phyloP scores from a whole-genome alignment of 2,113 vertebrate genomes.

The Geococcyx californianus region DNA sequence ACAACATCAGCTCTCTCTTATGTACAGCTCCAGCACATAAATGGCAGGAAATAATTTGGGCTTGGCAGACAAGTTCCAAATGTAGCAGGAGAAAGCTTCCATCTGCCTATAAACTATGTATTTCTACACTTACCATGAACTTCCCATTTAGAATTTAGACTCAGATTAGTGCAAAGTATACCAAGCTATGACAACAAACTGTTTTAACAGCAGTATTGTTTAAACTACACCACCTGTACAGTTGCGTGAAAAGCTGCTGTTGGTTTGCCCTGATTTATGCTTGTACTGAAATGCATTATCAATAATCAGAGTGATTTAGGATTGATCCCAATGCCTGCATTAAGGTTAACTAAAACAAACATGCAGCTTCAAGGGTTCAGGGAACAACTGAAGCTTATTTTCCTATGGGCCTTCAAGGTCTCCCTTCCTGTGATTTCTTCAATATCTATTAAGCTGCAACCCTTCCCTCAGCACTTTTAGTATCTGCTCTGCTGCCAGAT shows the following conservation, averaged over 20 bases:
- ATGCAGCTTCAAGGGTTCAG: not conserved
- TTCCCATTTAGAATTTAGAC: not conserved
- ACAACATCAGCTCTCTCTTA: not conserved
- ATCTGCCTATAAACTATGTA: not conserved
- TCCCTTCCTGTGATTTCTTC: not conserved
- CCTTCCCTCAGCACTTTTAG: not conserved
- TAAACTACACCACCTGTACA: not conserved
- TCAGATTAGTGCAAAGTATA: not conserved
- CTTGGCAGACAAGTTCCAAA: not conserved
- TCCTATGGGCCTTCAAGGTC: not conserved
- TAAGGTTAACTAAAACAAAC: not conserved
- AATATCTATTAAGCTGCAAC: not conserved
- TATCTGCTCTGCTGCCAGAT: not conserved
- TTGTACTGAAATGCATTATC: not conserved
- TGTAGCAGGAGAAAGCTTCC: not conserved
- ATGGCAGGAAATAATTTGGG: not conserved
- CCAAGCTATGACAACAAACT: not conserved
- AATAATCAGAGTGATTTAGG: not conserved
- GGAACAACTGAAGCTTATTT: not conserved
- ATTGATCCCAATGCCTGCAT: not conserved
- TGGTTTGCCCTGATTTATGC: not conserved
- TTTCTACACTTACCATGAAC: not conserved
- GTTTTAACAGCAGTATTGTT: not conserved
- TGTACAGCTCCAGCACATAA: not conserved
- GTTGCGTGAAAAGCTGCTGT: not conserved